Conservation (phyloP, 1,140 invertebrate genomes). For the Drosophila miranda region DNA sequence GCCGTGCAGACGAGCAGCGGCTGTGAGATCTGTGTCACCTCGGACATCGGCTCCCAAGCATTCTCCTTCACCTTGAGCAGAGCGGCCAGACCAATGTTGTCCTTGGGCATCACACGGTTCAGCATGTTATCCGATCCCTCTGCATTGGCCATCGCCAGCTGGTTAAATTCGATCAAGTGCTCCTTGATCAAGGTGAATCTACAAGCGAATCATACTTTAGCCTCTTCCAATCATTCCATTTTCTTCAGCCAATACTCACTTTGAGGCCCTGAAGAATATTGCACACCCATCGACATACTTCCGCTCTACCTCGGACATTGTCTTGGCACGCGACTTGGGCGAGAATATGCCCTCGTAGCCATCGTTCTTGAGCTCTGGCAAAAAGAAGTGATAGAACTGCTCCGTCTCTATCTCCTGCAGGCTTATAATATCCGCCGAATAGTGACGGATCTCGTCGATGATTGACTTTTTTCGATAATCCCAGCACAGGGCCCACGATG, state of each 20-base stretch:
- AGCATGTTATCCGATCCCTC: slow-evolving; percentile 99
- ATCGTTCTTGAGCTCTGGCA: slow-evolving; percentile 95
- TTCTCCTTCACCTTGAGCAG: slow-evolving; percentile 96
- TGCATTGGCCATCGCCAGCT: slow-evolving; percentile 98
- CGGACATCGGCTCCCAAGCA: slow-evolving; percentile 94
- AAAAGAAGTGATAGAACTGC: slow-evolving; percentile 98
- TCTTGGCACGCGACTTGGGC: slow-evolving; percentile 98
- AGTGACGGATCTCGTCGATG: slow-evolving; percentile 97
- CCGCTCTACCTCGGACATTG: slow-evolving; percentile 97
- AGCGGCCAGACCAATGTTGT: slow-evolving; percentile 98
- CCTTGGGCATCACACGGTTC: slow-evolving; percentile 99
- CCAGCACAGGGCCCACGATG: slow-evolving; percentile 98
- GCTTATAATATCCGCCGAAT: slow-evolving; percentile 98
- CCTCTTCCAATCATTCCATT: neutral
- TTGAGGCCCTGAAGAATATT: slow-evolving; percentile 97
- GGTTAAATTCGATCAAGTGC: slow-evolving; percentile 98
- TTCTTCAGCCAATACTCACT: slow-evolving; percentile 85
- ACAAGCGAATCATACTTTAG: slow-evolving; percentile 6
- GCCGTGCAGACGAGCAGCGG: slow-evolving; percentile 97
- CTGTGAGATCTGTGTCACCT: slow-evolving; percentile 90
- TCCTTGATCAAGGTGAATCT: slow-evolving; percentile 98
- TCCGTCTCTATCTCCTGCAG: slow-evolving; percentile 99
- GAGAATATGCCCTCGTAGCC: slow-evolving; percentile 99
- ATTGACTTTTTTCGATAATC: slow-evolving; percentile 99
- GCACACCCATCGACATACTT: slow-evolving; percentile 99